These are phyloP conservation scores for Echinops telfairi DNA, from an alignment of 2,113 vertebrate genomes.

Conservation along the genomic window DNA sequence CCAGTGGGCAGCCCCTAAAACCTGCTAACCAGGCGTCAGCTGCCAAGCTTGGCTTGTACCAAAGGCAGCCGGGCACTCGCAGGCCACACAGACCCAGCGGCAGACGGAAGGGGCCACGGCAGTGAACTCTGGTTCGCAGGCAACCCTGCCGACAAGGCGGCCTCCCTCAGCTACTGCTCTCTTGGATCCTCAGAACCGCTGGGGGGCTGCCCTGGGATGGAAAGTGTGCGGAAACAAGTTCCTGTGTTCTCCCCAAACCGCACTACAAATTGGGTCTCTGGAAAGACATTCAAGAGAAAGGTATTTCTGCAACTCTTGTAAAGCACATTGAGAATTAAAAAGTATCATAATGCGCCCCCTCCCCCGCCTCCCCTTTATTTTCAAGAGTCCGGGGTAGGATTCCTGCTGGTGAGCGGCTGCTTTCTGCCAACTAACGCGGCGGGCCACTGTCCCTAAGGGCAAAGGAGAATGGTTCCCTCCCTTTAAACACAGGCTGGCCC, in stretches of 20 bases:
- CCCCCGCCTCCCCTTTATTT: background rate
- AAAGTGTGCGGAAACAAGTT: conserved; percentile 57
- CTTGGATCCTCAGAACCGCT: conserved; percentile 43
- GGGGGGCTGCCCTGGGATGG: background rate
- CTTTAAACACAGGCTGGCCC: conserved; percentile 18
- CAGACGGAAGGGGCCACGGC: background rate
- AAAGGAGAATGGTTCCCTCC: conserved; percentile 3
- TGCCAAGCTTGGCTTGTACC: background rate
- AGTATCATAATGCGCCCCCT: background rate
- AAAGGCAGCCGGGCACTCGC: background rate
- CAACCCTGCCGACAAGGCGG: conserved; percentile 26
- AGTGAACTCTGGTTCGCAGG: conserved; percentile 13
- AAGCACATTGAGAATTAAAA: conserved; percentile 60
- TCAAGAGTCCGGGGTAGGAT: conserved; percentile 23
- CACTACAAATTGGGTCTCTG: conserved; percentile 42
- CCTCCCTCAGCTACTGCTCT: background rate
- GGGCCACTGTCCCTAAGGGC: conserved; percentile 44
- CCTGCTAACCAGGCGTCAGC: conserved; percentile 6
- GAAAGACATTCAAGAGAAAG: conserved; percentile 45
- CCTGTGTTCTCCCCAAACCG: conserved; percentile 37
- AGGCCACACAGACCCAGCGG: background rate
- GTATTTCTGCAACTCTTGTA: conserved; percentile 55
- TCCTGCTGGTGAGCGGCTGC: conserved; percentile 11
- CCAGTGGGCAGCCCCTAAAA: background rate
- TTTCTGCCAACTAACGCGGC: conserved; percentile 34